These are phyloP conservation scores for Columba guinea DNA, from an alignment of 2,797 vertebrate species.

Conservation along the genomic window DNA sequence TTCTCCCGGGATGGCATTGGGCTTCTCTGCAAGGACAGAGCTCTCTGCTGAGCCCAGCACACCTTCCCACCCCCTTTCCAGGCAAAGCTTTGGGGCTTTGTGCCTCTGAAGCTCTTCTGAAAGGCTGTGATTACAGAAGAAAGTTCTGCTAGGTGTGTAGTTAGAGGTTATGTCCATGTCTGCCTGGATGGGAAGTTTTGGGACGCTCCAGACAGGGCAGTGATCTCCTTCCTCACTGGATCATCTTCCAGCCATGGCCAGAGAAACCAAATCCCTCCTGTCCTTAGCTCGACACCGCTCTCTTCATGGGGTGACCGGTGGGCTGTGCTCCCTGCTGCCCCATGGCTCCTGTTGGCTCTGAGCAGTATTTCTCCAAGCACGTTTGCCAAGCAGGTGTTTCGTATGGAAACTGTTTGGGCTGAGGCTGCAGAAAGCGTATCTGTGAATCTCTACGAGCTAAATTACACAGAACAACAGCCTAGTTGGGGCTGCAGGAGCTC, in stretches of 20 bases:
- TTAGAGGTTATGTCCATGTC: fast-evolving
- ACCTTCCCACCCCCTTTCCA: fast-evolving
- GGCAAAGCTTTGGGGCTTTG: not conserved
- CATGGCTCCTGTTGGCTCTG: not conserved
- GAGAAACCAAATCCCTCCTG: not conserved
- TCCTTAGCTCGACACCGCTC: fast-evolving
- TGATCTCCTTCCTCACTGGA: not conserved
- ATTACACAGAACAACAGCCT: too few relatives aligned
- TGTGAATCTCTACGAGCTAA: not conserved
- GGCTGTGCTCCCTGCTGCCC: fast-evolving
- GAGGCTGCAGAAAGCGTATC: not conserved
- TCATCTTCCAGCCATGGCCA: not conserved
- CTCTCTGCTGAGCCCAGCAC: not conserved
- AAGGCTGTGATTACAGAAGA: not conserved
- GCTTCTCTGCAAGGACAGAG: fast-evolving
- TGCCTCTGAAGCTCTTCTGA: not conserved
- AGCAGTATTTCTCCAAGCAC: not conserved
- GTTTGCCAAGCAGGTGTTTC: not conserved
- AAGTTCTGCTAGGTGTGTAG: not conserved
- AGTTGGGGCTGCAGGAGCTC: too few relatives aligned
- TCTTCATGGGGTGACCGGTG: fast-evolving
- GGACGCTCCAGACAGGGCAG: not conserved
- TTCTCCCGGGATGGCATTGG: not conserved
- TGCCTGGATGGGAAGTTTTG: fast-evolving
- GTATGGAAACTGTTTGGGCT: not conserved